These are phyloP conservation scores for Panopea generosa DNA, from an alignment of 2,888 invertebrate genomes.

Conservation along the genomic window DNA sequence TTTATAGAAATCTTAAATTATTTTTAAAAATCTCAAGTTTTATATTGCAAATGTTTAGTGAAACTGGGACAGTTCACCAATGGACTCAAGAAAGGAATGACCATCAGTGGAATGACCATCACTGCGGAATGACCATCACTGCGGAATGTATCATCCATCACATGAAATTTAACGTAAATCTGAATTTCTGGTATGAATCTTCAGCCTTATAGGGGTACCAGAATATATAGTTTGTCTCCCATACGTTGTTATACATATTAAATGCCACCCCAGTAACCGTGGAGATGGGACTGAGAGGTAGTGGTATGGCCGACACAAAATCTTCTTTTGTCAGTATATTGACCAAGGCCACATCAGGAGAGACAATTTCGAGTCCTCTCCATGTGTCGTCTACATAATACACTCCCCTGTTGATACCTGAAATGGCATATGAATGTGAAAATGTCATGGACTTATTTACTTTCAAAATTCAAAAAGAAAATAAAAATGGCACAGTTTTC, in stretches of 20 bases:
- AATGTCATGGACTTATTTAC: too few relatives aligned
- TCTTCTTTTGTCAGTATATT: conserved; percentile 65
- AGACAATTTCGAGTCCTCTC: conserved; percentile 63
- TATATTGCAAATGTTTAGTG: too few relatives aligned
- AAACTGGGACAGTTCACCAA: too few relatives aligned
- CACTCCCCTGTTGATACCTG: conserved; percentile 74
- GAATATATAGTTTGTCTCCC: conserved; percentile 82
- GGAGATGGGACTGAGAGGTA: conserved; percentile 70
- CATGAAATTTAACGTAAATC: conserved; percentile 65
- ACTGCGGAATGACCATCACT: too few relatives aligned
- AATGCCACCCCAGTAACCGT: conserved; percentile 76
- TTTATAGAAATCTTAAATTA: too few relatives aligned
- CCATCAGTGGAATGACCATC: too few relatives aligned
- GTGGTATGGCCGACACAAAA: conserved; percentile 69
- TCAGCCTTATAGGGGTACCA: conserved; percentile 81
- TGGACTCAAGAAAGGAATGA: too few relatives aligned
- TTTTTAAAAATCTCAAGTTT: too few relatives aligned
- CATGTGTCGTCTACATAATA: conserved; percentile 64
- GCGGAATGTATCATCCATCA: too few relatives aligned
- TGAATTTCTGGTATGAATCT: conserved; percentile 66
- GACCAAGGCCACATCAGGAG: conserved; percentile 73
- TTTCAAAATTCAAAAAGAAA: too few relatives aligned
- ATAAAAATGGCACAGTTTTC: too few relatives aligned
- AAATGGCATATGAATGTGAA: too few relatives aligned
- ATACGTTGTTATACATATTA: conserved; percentile 81